These are phyloP conservation scores for Tamias sibiricus DNA, from an alignment of 2,113 vertebrate species.

Conservation along the genomic window DNA sequence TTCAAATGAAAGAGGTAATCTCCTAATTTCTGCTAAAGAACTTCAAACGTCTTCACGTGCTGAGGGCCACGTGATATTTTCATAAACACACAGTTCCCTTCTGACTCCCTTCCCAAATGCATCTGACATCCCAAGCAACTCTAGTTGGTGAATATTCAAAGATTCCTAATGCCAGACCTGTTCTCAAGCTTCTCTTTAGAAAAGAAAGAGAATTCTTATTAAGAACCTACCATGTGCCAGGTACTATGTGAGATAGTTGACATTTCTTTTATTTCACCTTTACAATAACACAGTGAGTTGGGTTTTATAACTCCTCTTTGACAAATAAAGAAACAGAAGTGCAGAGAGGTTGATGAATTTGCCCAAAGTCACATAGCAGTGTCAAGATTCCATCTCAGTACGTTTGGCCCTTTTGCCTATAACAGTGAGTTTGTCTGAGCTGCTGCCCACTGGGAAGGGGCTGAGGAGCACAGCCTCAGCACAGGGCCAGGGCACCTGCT, in stretches of 20 bases:
- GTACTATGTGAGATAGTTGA: neutral
- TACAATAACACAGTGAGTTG: neutral
- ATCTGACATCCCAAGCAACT: neutral
- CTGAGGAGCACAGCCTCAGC: neutral
- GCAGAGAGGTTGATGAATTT: neutral
- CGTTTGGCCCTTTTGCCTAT: neutral
- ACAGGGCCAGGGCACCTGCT: neutral
- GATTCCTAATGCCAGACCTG: neutral
- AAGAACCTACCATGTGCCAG: neutral
- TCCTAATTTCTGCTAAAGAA: slow-evolving; percentile 25
- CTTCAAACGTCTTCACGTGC: neutral
- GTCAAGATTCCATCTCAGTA: neutral
- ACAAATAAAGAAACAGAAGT: neutral
- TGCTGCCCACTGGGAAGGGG: neutral
- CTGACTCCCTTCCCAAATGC: neutral
- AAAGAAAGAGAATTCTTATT: neutral
- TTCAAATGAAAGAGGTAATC: neutral
- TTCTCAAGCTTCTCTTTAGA: slow-evolving; percentile 10
- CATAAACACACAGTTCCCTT: neutral
- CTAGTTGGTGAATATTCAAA: neutral
- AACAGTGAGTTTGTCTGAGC: neutral
- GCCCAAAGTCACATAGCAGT: neutral
- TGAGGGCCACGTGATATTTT: neutral
- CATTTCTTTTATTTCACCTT: neutral
- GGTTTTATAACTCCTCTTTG: neutral